Evolutionary conservation across 1,140 invertebrate species (phyloP).

Genomic region (Philotrypesis tridentata): DNA sequence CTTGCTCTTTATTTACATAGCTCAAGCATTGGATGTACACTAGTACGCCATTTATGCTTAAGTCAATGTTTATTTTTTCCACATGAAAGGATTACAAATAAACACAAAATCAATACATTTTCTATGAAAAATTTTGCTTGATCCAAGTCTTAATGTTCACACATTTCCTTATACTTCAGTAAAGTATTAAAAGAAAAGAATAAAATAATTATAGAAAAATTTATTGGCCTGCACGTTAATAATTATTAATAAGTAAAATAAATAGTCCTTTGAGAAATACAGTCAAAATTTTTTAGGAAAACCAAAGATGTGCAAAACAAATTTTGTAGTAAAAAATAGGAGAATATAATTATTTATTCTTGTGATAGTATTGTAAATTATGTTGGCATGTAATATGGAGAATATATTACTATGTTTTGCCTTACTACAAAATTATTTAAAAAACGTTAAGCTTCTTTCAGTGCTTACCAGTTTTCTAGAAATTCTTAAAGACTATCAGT

Average conservation of each 20-base stretch:
- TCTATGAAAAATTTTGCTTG: background rate
- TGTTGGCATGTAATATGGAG: constrained; percentile 29
- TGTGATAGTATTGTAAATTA: constrained; percentile 36
- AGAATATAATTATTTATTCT: constrained; percentile 46
- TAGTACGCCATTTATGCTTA: background rate
- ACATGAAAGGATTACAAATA: background rate
- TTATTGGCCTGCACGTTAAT: constrained; percentile 11
- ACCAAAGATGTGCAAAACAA: constrained; percentile 12
- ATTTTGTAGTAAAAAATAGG: constrained; percentile 4
- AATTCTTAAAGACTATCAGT: constrained; percentile 25
- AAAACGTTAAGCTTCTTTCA: constrained; percentile 30
- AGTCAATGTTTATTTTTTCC: background rate
- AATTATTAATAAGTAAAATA: constrained; percentile 22
- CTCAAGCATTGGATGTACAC: background rate
- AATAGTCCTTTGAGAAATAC: background rate
- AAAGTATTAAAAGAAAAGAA: constrained; percentile 36
- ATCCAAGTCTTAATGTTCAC: background rate
- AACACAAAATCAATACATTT: background rate
- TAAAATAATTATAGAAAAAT: constrained; percentile 36
- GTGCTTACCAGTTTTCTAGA: constrained; percentile 26
- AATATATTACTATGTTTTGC: constrained; percentile 39
- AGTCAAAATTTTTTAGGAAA: constrained; percentile 22
- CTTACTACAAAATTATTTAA: constrained; percentile 41
- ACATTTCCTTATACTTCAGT: background rate
- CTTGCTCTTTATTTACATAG: constrained; percentile 38